These are phyloP conservation scores for Triplophysa dalaica DNA, from an alignment of 2,113 vertebrate species.

Conservation along the genomic window DNA sequence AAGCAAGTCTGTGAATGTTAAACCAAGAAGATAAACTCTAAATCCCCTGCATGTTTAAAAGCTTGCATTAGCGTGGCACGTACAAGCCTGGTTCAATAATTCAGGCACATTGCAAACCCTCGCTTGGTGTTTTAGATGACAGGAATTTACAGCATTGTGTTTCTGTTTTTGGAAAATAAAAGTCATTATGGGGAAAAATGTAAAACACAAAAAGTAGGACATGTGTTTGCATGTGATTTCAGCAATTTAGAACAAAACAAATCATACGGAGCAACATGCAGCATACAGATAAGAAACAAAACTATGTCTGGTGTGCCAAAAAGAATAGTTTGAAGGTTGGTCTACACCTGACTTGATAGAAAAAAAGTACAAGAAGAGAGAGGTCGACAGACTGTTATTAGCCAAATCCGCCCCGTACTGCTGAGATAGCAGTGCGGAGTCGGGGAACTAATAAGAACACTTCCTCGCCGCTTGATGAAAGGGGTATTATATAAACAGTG, in stretches of 20 bases:
- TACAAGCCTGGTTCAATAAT: background rate
- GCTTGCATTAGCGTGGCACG: background rate
- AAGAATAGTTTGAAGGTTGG: background rate
- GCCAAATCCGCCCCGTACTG: background rate
- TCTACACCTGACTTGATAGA: slow-evolving; percentile 2
- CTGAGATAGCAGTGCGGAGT: background rate
- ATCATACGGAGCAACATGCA: background rate
- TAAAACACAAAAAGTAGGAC: background rate
- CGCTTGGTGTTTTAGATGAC: background rate
- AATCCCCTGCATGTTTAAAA: background rate
- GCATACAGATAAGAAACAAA: slow-evolving; percentile 3
- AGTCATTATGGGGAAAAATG: background rate
- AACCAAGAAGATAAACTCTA: background rate
- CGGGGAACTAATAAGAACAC: slow-evolving; percentile 1
- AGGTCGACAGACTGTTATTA: slow-evolving; percentile 2
- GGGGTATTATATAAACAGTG: slow-evolving; percentile 29
- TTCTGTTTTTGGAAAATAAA: background rate
- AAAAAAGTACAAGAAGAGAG: slow-evolving; percentile 5
- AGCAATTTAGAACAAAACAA: slow-evolving; percentile 18
- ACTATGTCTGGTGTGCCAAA: background rate
- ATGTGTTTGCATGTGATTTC: background rate
- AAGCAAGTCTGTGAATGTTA: background rate
- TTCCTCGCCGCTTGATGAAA: slow-evolving; percentile 28
- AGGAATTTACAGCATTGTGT: background rate
- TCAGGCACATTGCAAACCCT: background rate